A percentile compares a stretch with the other conserved stretches of the same genome.
phyloP scores from a whole-genome alignment of 2,797 vertebrate genomes.

The Nyctibius grandis region DNA sequence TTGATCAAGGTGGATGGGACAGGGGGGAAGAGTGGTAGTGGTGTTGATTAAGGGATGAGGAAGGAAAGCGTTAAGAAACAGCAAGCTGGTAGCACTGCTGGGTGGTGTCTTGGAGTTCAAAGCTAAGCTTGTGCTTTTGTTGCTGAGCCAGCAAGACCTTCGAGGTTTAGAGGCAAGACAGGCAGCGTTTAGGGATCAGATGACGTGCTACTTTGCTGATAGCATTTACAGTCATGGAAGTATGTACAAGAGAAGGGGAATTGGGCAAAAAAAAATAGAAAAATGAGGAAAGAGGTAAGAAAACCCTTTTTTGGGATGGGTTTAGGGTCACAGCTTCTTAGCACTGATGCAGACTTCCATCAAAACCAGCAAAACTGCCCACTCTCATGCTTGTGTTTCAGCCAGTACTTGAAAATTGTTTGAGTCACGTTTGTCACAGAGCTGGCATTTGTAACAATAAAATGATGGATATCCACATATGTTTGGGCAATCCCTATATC shows the following conservation, averaged over 20 bases:
- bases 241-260: background rate
- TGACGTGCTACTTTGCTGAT: background rate
- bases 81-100: background rate
- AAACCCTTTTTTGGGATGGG: background rate
- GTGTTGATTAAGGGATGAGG: background rate
- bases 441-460: background rate
- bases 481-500: background rate
- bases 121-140: background rate
- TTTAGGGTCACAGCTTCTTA: background rate
- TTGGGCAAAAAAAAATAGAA: background rate
- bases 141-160: constrained; percentile 24
- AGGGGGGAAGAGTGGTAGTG: background rate
- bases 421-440: background rate
- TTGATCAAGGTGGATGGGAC: background rate
- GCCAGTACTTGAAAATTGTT: background rate
- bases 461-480: background rate
- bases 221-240: background rate
- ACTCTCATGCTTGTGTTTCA: background rate
- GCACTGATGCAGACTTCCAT: background rate
- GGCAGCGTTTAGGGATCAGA: background rate
- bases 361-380: background rate
- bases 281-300: background rate
- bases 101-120: background rate
- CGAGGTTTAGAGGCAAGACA: background rate
- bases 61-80: background rate